Evolutionary conservation across 1,140 invertebrate genomes (phyloP), one percentile per base, ranked within the genome.

Genomic region (Drosophila nebulosa): DNA sequence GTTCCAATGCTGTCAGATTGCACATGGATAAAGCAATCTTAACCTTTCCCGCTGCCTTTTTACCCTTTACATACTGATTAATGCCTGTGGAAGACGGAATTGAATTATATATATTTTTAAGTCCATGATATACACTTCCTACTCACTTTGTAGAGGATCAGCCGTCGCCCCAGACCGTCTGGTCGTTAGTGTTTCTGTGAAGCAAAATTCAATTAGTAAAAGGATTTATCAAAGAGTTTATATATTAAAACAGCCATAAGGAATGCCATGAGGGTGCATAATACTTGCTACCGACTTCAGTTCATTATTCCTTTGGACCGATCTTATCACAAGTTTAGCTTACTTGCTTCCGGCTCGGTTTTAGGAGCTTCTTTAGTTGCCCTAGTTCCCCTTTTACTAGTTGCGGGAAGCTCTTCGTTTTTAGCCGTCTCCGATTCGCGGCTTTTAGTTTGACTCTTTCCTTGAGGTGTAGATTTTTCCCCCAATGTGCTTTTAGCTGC

Each of bases 11-110:
- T 2, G 2, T 7, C 9, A 53, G 36, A 39, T 81, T 56, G 42
- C 81, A 86, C 74, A 71, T 67, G 24, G 81, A 75, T 4, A 81
- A 35, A 2, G 62, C 4, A 14, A 86, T 51, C 35, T 69, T 77
- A 1, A 86, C 51, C 63, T 69, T 86, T 24, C 81, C 83, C 0
- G 26, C 21, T 0, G 4, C 14, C 35, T 71, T 81, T 14, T 65
- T 77, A 16, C 57, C 42, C 4, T 46, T 72, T 0, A 86, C 22
- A 66, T 86, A 78, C 1, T 52, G 36, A 46, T 74, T 81, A 0
- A 86, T 51, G 6, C 58, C 81, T 85, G 46, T 85, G 46, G 0
- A 26, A 5, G 39, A 42, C 16, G 6, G 1, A 1, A 18, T 9
- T 16, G 4, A 4, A 3, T 39, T 5, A 39, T 36, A 36, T n/a